Percentiles rank a stretch among this genome's conserved stretches.
phyloP scores from a whole-genome alignment of 2,113 vertebrate species.

The Poecile atricapillus region DNA sequence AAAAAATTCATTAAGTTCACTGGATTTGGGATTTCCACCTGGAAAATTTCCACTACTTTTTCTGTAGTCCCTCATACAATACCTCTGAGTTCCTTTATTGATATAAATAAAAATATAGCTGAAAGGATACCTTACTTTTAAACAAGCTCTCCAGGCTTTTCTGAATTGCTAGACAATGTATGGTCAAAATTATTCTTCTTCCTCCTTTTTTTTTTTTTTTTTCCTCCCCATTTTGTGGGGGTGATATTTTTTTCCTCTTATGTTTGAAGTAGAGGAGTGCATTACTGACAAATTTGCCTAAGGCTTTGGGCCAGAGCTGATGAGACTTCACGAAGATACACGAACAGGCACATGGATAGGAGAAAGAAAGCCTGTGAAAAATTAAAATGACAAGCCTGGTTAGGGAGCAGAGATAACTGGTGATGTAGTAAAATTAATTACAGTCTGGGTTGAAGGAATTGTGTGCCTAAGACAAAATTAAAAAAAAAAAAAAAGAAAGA shows the following conservation, averaged over 20 bases:
- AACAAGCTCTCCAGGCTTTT: not conserved
- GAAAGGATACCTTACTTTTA: not conserved
- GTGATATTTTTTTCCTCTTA: not conserved
- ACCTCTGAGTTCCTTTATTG: not conserved
- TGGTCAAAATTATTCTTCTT: not conserved
- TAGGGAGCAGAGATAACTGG: constrained; percentile 60
- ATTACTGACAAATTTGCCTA: constrained; percentile 54
- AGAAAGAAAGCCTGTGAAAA: constrained; percentile 65
- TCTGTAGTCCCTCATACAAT: not conserved
- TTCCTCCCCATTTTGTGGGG: not conserved
- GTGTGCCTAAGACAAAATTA: constrained; percentile 42
- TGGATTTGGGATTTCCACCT: not conserved
- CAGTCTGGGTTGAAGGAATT: constrained; percentile 41
- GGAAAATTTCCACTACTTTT: not conserved
- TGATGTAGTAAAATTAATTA: constrained; percentile 69
- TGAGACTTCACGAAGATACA: constrained; percentile 58
- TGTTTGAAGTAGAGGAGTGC: constrained; percentile 27
- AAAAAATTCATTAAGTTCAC: not conserved
- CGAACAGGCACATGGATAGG: constrained; percentile 33
- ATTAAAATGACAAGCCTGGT: constrained; percentile 71
- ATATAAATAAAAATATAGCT: not conserved
- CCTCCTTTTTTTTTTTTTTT: not conserved
- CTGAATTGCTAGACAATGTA: not conserved
- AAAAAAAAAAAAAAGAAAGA: not conserved
- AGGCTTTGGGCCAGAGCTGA: constrained; percentile 55